These are phyloP conservation scores for Cephalopachus bancanus DNA, from an alignment of 2,797 vertebrate species.

Conservation along the genomic window DNA sequence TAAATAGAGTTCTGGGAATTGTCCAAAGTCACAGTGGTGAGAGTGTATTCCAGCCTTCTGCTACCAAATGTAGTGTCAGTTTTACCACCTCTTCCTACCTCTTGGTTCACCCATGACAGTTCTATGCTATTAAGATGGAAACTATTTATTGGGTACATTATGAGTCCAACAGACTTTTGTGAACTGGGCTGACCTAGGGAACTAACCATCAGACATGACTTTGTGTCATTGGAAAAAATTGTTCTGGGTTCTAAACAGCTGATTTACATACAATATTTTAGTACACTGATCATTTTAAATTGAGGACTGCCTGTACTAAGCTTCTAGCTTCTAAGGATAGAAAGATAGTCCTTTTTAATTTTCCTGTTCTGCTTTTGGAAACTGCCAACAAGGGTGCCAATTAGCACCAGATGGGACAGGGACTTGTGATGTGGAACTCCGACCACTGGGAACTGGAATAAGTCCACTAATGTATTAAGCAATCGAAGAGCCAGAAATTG, in stretches of 20 bases:
- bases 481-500: conserved; percentile 74
- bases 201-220: conserved; percentile 1
- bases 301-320: conserved; percentile 66
- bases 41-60: not conserved
- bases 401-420: conserved; percentile 86
- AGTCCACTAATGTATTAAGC: conserved; percentile 84
- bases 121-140: not conserved
- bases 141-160: not conserved
- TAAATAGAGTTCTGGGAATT: not conserved
- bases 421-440: conserved; percentile 80
- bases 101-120: not conserved
- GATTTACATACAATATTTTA: conserved; percentile 72
- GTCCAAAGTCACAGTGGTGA: not conserved
- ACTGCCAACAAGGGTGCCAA: conserved; percentile 83
- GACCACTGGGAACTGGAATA: conserved; percentile 80
- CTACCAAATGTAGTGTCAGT: not conserved
- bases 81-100: not conserved
- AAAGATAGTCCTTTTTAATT: conserved; percentile 80
- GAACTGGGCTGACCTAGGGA: conserved; percentile 47
- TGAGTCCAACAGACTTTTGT: conserved; percentile 1
- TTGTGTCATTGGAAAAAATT: conserved; percentile 55
- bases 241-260: conserved; percentile 70
- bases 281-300: conserved; percentile 60
- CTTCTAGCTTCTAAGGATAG: conserved; percentile 76
- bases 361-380: conserved; percentile 83